Evolutionary conservation across 2,113 vertebrate genomes (phyloP).

Genomic region (Plecotus auritus): DNA sequence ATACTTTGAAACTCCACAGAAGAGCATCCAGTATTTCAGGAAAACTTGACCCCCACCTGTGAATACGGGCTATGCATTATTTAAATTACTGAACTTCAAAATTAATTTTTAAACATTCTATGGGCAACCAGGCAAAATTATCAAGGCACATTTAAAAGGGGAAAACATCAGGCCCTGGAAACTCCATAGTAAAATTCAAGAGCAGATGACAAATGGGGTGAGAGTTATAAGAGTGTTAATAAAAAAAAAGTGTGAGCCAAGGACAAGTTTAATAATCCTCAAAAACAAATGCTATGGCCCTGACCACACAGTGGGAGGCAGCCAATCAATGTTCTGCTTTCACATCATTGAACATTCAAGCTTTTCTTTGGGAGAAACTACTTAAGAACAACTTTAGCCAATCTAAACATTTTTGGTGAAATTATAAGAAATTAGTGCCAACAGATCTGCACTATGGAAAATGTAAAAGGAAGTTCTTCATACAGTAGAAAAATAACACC

Average conservation of each 20-base stretch:
- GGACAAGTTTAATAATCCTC: not conserved
- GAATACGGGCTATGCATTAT: not conserved
- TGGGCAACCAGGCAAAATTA: not conserved
- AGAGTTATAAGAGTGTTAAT: not conserved
- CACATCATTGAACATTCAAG: not conserved
- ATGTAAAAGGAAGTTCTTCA: conserved; percentile 43
- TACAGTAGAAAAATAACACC: conserved; percentile 49
- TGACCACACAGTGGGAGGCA: not conserved
- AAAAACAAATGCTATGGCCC: not conserved
- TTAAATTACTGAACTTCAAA: not conserved
- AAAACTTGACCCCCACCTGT: not conserved
- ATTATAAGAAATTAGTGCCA: conserved; percentile 21
- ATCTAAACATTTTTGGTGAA: conserved; percentile 4
- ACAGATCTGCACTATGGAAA: conserved; percentile 6
- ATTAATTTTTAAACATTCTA: not conserved
- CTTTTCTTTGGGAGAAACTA: not conserved
- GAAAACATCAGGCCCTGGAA: not conserved
- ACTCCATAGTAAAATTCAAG: not conserved
- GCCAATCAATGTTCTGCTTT: not conserved
- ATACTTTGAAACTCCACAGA: not conserved
- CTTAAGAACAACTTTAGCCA: not conserved
- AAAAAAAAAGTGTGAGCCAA: not conserved
- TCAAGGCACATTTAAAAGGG: not conserved
- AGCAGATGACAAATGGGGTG: not conserved
- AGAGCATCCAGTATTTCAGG: not conserved